Conservation (phyloP, 2,113 vertebrate species). For the Megaleporinus macrocephalus region DNA sequence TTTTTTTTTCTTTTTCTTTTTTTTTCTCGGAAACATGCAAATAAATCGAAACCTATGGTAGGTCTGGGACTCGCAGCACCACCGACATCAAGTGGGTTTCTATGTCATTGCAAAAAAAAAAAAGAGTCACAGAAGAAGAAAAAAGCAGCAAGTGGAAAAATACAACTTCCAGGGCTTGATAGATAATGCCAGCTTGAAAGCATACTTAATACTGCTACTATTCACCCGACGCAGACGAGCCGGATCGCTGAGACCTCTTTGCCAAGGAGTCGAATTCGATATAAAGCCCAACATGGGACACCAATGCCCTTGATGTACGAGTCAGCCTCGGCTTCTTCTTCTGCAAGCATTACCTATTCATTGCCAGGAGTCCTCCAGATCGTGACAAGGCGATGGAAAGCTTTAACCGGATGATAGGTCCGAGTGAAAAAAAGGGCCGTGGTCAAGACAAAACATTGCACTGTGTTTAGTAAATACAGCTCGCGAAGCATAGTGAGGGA, state of each 20-base stretch:
- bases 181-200: constrained; percentile 1
- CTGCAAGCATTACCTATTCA: not conserved
- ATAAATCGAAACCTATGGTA: not conserved
- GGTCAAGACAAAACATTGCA: not conserved
- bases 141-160: not conserved
- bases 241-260: constrained; percentile 13
- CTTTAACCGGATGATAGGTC: not conserved
- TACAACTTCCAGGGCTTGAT: not conserved
- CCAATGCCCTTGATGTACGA: constrained; percentile 17
- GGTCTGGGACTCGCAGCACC: not conserved
- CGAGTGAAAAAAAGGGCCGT: not conserved
- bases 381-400: not conserved
- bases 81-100: not conserved
- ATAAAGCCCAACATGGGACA: not conserved
- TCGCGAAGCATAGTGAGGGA: not conserved
- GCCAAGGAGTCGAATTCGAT: constrained; percentile 29
- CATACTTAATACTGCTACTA: constrained; percentile 22
- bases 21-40: constrained; percentile 7
- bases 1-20: not conserved
- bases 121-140: not conserved
- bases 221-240: constrained; percentile 12
- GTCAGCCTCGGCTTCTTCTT: not conserved
- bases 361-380: not conserved
- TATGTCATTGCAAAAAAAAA: constrained; percentile 8
- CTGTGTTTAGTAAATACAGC: constrained; percentile 16